These are phyloP conservation scores for Siniperca undulata DNA, from an alignment of 2,797 vertebrate genomes.

Conservation along the genomic window DNA sequence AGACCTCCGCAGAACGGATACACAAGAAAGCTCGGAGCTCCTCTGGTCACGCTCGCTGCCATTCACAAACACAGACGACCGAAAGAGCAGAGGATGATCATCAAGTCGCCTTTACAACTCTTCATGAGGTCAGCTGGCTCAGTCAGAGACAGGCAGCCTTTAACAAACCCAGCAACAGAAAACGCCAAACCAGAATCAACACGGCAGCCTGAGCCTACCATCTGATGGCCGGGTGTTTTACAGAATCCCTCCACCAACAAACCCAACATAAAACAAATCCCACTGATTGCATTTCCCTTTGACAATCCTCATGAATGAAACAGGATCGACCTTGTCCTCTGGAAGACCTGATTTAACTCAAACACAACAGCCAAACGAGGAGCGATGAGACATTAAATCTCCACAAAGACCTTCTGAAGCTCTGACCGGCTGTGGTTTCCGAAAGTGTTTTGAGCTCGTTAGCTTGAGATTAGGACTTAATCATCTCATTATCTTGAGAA, in stretches of 20 bases:
- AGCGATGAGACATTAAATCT: not conserved
- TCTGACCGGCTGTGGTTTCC: not conserved
- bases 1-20: not conserved
- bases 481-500: not conserved
- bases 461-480: slow-evolving; percentile 7
- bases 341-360: slow-evolving; percentile 55
- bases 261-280: not conserved
- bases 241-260: not conserved
- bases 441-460: not conserved
- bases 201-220: not conserved
- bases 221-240: not conserved
- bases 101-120: not conserved
- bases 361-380: slow-evolving; percentile 1
- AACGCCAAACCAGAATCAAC: not conserved
- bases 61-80: not conserved
- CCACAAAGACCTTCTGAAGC: too few species aligned
- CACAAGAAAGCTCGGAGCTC: not conserved
- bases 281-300: not conserved
- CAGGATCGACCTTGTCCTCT: not conserved
- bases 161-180: not conserved
- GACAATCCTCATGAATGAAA: not conserved
- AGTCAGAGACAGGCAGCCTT: not conserved
- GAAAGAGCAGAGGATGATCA: not conserved
- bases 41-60: not conserved
- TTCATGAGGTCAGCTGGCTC: not conserved